phyloP scores from a whole-genome alignment of 2,797 vertebrate species.

The Etheostoma nigrum region DNA sequence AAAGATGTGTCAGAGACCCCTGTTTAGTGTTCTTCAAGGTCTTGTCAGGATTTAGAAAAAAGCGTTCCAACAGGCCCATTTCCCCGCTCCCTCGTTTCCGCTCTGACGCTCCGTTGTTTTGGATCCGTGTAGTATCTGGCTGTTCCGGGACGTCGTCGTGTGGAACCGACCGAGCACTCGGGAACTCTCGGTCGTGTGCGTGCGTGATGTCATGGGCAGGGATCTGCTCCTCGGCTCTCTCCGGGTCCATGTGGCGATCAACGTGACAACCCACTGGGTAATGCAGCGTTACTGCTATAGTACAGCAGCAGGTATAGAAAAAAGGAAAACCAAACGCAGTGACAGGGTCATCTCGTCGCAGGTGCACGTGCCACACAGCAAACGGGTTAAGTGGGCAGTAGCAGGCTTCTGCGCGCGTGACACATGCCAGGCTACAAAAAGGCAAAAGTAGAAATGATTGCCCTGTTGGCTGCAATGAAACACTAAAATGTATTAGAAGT shows the following conservation, averaged over 20 bases:
- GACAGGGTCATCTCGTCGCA: constrained; percentile 57
- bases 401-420: constrained; percentile 30
- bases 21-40: neutral
- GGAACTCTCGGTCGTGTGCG: constrained; percentile 50
- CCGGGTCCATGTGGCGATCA: constrained; percentile 81
- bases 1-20: neutral
- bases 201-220: constrained; percentile 72
- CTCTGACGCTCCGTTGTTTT: neutral
- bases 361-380: constrained; percentile 75
- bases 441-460: neutral
- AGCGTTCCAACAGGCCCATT: neutral
- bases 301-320: constrained; percentile 44
- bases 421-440: constrained; percentile 16
- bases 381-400: constrained; percentile 26
- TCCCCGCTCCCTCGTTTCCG: constrained; percentile 5
- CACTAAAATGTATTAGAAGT: neutral
- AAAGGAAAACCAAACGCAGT: constrained; percentile 12
- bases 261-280: constrained; percentile 78
- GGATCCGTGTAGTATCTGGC: constrained; percentile 21
- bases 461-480: neutral
- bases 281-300: constrained; percentile 22
- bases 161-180: constrained; percentile 55
- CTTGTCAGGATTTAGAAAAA: neutral
- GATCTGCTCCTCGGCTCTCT: constrained; percentile 43
- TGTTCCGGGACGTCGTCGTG: constrained; percentile 54